A percentile compares a stretch with the other conserved stretches of the same genome.
phyloP scores from a whole-genome alignment of 2,888 invertebrate genomes.

The Drosophila stalkeri region DNA sequence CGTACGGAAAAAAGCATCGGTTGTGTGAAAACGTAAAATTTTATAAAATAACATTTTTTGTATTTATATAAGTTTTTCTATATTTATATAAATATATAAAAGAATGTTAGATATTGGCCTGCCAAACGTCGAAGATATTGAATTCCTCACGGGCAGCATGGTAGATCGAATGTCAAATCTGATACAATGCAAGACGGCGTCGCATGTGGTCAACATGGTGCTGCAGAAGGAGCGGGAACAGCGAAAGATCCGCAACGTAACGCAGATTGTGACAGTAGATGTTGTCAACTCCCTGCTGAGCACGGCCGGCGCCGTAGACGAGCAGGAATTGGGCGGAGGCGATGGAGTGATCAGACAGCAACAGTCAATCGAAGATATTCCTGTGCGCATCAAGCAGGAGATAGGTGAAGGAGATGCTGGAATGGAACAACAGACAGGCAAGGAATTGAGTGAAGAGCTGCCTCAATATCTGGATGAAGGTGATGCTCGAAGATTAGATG shows the following conservation, averaged over 20 bases:
- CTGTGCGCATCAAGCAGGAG: neutral
- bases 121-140: neutral
- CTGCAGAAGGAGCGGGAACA: neutral
- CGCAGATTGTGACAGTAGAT: neutral
- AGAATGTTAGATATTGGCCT: neutral
- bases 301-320: no score
- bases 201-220: slow-evolving; percentile 5
- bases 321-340: neutral
- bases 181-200: neutral
- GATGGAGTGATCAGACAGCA: neutral
- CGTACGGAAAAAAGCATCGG: no score
- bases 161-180: neutral
- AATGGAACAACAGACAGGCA: neutral
- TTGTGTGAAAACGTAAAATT: no score
- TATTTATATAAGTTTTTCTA: neutral
- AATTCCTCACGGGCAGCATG: neutral
- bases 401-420: neutral
- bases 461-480: no score
- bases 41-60: no score
- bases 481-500: neutral
- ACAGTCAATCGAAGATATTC: no score
- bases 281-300: neutral
- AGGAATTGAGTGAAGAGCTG: neutral
- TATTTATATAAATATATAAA: neutral
- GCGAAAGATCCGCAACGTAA: neutral